Base-by-base conservation (phyloP, 2,797 vertebrate species). In the Halcyon smyrnensis region DNA sequence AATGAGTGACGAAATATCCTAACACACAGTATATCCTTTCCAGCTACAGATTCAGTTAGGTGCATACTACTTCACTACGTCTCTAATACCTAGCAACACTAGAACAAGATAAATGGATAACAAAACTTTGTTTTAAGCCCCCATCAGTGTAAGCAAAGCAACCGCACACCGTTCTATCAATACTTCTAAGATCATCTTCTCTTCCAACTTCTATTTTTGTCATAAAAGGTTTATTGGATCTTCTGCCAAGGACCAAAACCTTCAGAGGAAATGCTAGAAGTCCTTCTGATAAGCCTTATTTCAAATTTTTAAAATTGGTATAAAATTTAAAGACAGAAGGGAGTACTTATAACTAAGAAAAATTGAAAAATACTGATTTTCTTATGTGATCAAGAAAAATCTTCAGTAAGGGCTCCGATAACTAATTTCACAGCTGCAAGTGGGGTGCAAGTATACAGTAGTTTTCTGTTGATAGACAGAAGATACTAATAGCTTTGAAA, bases 141-240 rank as follows among this genome's bases (percentile, higher is more conserved):
- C 8, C 8, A 79, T 27, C 7, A 76, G 11, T 43, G 51, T 19
- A 67, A 27, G 13, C 10, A 87, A 87, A 63, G 19, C 19, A 90
- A 53, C 4, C 57, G 8, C 2, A 51, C 19, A 30, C 15, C 32
- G 28, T 12, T 70, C 24, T 0, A 0, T 25, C 84, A 30, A 17
- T 56, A 71, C 3, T 91, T 91, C 8, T 25, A 74, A 0, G 0
- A 37, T n/a, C 9, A 36, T 4, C 13, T 75, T 70, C 62, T 51
- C 30, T 51, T 89, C 6, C 20, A 74, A 30, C 4, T 57, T 32
- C 30, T 51, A 10, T 36, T 88, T 76, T 32, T 62, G 17, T 67
- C 37, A 57, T 43, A 50, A 18, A 32, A 10, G 1, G 17, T 50
- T 65, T 62, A 82, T 12, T 37, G 12, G 6, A 74, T 84, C n/a